phyloP scores from a whole-genome alignment of 1,140 invertebrate genomes.

The Hypothenemus hampei region DNA sequence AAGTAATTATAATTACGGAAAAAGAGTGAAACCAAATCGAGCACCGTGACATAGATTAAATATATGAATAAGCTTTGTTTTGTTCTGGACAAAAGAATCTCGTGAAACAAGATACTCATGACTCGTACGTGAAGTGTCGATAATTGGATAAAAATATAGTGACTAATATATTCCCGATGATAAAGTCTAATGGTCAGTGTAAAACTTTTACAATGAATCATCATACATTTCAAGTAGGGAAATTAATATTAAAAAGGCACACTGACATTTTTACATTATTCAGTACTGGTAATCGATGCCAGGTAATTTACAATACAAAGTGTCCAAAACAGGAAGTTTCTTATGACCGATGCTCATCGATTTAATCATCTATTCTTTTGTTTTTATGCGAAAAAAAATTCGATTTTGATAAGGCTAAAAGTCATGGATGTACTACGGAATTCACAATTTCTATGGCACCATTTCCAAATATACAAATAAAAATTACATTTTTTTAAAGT shows the following conservation, averaged over 20 bases:
- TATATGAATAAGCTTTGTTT: background rate
- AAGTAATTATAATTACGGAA: slow-evolving; percentile 4
- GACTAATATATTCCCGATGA: background rate
- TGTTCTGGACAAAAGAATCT: background rate
- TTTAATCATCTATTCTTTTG: too few relatives aligned
- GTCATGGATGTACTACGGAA: too few relatives aligned
- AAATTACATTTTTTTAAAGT: too few relatives aligned
- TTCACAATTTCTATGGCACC: too few relatives aligned
- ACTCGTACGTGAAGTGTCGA: background rate
- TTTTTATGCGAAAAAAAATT: too few relatives aligned
- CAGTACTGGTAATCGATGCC: background rate
- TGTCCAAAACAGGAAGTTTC: background rate
- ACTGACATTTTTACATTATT: slow-evolving; percentile 2
- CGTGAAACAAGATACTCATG: background rate
- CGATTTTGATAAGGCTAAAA: too few relatives aligned
- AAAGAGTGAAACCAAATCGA: slow-evolving; percentile 12
- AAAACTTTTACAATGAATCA: background rate
- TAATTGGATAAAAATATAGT: background rate
- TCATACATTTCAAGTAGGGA: slow-evolving; percentile 1
- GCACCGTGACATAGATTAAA: slow-evolving; percentile 8
- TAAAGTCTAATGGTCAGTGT: background rate
- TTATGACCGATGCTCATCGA: too few relatives aligned
- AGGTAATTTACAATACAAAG: slow-evolving; percentile 5
- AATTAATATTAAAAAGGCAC: slow-evolving; percentile 6
- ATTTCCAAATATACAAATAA: too few relatives aligned